phyloP scores from a whole-genome alignment of 2,797 vertebrate species.

The Bufotes viridis region DNA sequence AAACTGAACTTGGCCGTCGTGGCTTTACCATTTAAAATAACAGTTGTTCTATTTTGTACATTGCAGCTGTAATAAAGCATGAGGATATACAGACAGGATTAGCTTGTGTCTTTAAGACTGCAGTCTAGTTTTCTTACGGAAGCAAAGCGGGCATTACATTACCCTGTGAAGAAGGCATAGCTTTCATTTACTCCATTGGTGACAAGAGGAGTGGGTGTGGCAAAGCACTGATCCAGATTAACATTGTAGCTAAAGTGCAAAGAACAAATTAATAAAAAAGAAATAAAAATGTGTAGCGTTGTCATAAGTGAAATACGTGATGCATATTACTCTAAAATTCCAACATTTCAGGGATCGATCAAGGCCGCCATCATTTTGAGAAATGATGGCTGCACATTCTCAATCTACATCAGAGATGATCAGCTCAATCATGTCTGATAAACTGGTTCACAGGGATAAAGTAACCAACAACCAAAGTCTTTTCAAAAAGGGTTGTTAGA shows the following conservation, averaged over 20 bases:
- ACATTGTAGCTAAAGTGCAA: constrained; percentile 74
- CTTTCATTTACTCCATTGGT: constrained; percentile 67
- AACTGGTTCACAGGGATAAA: background rate
- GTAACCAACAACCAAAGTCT: background rate
- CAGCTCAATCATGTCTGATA: background rate
- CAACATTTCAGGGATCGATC: too few relatives aligned
- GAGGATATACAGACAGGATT: background rate
- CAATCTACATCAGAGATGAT: background rate
- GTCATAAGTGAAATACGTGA: background rate
- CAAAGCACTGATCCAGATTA: constrained; percentile 80
- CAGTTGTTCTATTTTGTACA: constrained; percentile 59
- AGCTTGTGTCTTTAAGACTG: background rate
- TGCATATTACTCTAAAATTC: background rate
- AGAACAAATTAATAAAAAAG: background rate
- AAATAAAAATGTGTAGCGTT: background rate
- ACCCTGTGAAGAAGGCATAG: constrained; percentile 78
- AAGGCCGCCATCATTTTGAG: too few relatives aligned
- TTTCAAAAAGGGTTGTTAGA: too few relatives aligned
- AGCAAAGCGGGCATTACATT: constrained; percentile 18
- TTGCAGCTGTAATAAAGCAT: constrained; percentile 42
- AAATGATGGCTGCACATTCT: background rate
- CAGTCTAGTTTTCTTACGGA: background rate
- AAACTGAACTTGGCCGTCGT: constrained; percentile 74
- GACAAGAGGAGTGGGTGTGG: constrained; percentile 71
- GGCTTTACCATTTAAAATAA: constrained; percentile 73